These are phyloP conservation scores for Aphelocoma californica DNA, from an alignment of 2,797 vertebrate species.

Conservation along the genomic window DNA sequence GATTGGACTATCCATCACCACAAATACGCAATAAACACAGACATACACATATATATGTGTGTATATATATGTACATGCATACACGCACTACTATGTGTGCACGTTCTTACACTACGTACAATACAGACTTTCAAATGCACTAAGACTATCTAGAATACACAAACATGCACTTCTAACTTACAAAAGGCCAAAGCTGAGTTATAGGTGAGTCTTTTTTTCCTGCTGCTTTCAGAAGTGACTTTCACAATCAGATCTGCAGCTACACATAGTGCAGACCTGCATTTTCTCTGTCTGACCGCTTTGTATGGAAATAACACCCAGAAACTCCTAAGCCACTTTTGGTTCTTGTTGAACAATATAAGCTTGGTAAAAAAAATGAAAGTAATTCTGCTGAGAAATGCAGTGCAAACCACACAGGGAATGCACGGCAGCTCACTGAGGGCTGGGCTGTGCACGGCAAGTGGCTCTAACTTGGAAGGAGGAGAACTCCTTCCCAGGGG, in stretches of 20 bases:
- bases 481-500: background rate
- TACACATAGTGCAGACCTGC: background rate
- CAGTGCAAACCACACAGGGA: accelerated
- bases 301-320: background rate
- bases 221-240: background rate
- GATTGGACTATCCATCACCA: background rate
- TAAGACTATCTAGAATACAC: background rate
- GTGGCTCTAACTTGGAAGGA: accelerated
- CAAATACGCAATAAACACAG: background rate
- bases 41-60: no score
- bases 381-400: background rate
- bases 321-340: background rate
- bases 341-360: background rate
- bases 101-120: background rate
- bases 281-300: background rate
- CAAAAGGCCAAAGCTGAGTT: background rate
- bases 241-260: background rate
- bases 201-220: background rate
- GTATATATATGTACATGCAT: accelerated
- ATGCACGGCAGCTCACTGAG: background rate
- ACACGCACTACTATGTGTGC: accelerated
- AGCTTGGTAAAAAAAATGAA: background rate
- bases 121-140: background rate
- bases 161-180: background rate
- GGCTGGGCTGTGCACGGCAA: accelerated